Percentiles rank a stretch among this genome's conserved stretches.
Conservation (phyloP, 2,888 invertebrate genomes). For the Tiphia femorata region DNA sequence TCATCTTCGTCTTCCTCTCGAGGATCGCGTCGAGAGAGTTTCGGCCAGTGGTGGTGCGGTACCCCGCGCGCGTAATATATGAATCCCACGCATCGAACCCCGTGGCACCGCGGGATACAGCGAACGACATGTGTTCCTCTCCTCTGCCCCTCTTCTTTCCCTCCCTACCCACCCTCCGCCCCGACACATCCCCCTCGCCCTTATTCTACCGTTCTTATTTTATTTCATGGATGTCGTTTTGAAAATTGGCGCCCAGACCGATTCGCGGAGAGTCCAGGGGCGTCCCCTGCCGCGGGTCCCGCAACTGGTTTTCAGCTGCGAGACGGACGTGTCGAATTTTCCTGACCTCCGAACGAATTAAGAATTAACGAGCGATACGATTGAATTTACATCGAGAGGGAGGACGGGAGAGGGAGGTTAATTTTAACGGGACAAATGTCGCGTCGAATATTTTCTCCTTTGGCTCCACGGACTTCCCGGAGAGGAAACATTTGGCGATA, state of each 20-base stretch:
- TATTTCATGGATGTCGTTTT: slow-evolving; percentile 21
- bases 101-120: slow-evolving; percentile 64
- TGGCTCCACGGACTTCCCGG: no score
- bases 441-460: no score
- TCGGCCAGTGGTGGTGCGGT: no score
- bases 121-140: slow-evolving; percentile 67
- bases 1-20: slow-evolving; percentile 10
- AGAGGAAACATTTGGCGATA: no score
- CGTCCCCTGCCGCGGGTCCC: neutral
- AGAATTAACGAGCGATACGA: neutral
- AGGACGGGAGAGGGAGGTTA: no score
- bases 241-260: slow-evolving; percentile 22
- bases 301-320: neutral
- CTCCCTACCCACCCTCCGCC: slow-evolving; percentile 5
- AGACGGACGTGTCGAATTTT: neutral
- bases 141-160: slow-evolving; percentile 32
- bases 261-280: slow-evolving; percentile 1
- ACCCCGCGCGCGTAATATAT: slow-evolving; percentile 61
- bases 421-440: no score
- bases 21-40: slow-evolving; percentile 31
- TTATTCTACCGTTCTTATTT: slow-evolving; percentile 11
- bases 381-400: no score
- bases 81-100: slow-evolving; percentile 66
- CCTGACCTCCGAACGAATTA: neutral
- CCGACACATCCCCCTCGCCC: neutral